Evolutionary conservation across 2,888 invertebrate genomes (phyloP), one percentile per base, ranked within the genome.

Genomic region (Drosophila vallismaia): DNA sequence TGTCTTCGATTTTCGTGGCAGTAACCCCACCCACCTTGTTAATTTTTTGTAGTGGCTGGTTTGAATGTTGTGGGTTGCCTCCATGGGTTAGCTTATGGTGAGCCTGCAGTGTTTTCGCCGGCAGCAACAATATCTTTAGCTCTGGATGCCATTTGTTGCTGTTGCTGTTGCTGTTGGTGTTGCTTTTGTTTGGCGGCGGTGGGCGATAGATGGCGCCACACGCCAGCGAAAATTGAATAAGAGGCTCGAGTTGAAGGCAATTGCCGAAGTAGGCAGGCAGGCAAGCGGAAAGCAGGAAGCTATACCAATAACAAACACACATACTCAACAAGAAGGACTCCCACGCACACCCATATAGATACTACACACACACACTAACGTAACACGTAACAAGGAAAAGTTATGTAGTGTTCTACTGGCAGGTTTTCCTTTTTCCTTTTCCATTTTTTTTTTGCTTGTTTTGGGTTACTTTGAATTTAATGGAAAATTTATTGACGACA

Each of bases 401-500:
- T 82, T 83, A 86, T 86, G 81, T 81, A 81, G 81, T 81, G 81
- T 84, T 84, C 81, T 83, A 71, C 66, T 44, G 74, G 62, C 55
- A 67, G 66, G 67, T 67, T 56, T 82, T 85, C 79, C 79, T 79
- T 67, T 56, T 82, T 85, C 79, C 79, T 79, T 67, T 70, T 71
- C 66, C 14, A 68, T 71, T 54, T 54, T 59, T 68, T 45, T 42
- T 19, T 63, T 57, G 60, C 59, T 55, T 68, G 78, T 80, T 86
- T 83, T 80, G 68, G 76, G 69, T 80, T 81, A 78, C 74, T 83
- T 83, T 83, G 80, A 82, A 77, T 89, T 86, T 86, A 89, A 89
- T 89, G 89, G 88, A 86, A 89, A 89, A 89, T 89, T 89, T 89
- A 89, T 89, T 89, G 88, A 89, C 86, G 86, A 81, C 87, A 88